Evolutionary conservation across 2,888 invertebrate genomes (phyloP), one percentile per base, ranked within the genome.

Genomic region (Selenia dentaria): DNA sequence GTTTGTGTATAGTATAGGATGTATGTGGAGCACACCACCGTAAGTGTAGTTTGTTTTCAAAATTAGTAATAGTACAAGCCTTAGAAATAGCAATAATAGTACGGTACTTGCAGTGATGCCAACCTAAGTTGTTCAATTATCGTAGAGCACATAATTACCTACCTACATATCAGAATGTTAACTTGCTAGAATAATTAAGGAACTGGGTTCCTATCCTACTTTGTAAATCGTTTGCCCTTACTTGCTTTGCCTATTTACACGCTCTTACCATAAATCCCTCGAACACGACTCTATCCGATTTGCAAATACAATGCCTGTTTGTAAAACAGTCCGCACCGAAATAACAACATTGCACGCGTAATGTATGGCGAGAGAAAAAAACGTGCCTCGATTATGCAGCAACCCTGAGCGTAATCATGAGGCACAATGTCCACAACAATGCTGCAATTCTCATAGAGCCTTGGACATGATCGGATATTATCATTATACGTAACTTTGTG

Each of bases 361-460:
- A 55, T 55, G 58, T 58, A 53, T 46, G 39, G 26, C 27, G 34
- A 25, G 31, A 28, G 45, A 31, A 41, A 45, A 56, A 52, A 56
- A 48, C 54, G 46, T 56, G 54, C 37, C 49, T 42, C 27, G 44
- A 53, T 56, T 55, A 54, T 54, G 46, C 42, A 26, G 47, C 50
- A 38, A 12, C 14, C 48, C 40, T 57, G 62, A 68, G 68, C 57
- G 56, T 56, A 60, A 67, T 61, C 68, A 46, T 51, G 59, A 51
- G 40, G 53, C 49, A 66, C 62, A 67, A 59, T 60, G 53, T 57
- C 49, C 59, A 51, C 52, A 57, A 62, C 59, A 70, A 68, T 62
- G 53, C 45, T 43, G 54, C 52, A 54, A 59, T 57, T 67, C 59
- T 53, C 53, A 34, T 58, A 46, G 37, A 54, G 50, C 57, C 59